Conservation (phyloP, 2,797 vertebrate species). For the Squalus acanthias region DNA sequence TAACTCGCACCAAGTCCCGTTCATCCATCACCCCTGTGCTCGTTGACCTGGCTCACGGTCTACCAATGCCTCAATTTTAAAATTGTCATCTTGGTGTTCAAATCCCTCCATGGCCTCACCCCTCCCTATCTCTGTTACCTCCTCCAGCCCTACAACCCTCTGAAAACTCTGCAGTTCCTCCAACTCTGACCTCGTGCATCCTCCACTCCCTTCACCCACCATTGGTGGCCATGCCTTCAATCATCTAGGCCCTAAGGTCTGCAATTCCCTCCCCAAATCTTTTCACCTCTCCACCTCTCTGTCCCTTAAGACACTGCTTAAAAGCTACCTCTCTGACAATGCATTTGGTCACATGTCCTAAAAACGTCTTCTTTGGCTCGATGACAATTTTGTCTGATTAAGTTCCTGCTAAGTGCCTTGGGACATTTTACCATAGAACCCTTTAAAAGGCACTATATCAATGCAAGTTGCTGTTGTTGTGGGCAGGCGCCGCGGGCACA, state of each 20-base stretch:
- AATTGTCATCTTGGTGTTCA: too few relatives aligned
- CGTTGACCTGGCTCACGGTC: background rate
- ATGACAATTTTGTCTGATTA: background rate
- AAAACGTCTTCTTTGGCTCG: background rate
- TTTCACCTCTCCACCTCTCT: too few relatives aligned
- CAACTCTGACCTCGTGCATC: background rate
- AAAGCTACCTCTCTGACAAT: background rate
- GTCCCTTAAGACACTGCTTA: background rate
- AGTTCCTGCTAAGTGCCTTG: background rate
- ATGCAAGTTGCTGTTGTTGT: background rate
- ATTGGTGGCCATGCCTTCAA: background rate
- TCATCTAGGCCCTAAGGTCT: background rate
- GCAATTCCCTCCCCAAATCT: background rate
- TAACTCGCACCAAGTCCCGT: background rate
- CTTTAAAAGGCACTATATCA: background rate
- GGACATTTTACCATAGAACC: background rate
- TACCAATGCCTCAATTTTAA: background rate
- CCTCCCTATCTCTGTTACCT: background rate
- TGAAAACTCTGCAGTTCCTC: background rate
- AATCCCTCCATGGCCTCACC: background rate
- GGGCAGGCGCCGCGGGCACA: background rate
- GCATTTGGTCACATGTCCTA: background rate
- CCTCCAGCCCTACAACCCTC: background rate
- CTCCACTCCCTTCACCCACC: background rate
- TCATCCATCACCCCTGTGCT: background rate